phyloP scores from a whole-genome alignment of 2,113 vertebrate species.

The Nettapus auritus region DNA sequence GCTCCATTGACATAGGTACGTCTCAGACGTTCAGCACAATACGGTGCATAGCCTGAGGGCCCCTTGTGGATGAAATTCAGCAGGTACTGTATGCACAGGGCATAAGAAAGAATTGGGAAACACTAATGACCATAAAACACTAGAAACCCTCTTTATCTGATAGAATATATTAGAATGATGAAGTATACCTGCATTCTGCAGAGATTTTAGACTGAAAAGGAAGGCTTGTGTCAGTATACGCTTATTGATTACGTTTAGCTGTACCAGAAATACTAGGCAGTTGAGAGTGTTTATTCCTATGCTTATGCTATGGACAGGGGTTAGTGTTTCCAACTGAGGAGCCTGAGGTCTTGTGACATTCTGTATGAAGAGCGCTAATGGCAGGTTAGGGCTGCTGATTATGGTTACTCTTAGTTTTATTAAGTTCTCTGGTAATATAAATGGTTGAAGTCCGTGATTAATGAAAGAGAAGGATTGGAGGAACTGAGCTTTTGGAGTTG shows the following conservation, averaged over 20 bases:
- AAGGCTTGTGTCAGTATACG: neutral
- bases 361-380: neutral
- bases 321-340: neutral
- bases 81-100: slow-evolving; percentile 81
- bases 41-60: slow-evolving; percentile 82
- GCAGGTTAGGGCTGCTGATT: neutral
- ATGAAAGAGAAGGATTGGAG: neutral
- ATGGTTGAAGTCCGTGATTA: neutral
- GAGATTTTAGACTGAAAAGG: neutral
- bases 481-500: neutral
- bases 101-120: neutral
- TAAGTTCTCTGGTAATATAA: neutral
- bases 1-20: slow-evolving; percentile 87
- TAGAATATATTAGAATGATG: neutral
- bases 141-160: neutral
- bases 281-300: neutral
- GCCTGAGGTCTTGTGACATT: neutral
- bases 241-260: neutral
- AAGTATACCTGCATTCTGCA: neutral
- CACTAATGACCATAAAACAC: neutral
- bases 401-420: neutral
- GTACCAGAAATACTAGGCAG: neutral
- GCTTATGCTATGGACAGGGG: neutral
- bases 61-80: slow-evolving; percentile 90
- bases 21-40: slow-evolving; percentile 87